Percentiles rank a stretch among this genome's conserved stretches.
Conservation (phyloP, 2,888 invertebrate genomes). For the Cenopis cana region DNA sequence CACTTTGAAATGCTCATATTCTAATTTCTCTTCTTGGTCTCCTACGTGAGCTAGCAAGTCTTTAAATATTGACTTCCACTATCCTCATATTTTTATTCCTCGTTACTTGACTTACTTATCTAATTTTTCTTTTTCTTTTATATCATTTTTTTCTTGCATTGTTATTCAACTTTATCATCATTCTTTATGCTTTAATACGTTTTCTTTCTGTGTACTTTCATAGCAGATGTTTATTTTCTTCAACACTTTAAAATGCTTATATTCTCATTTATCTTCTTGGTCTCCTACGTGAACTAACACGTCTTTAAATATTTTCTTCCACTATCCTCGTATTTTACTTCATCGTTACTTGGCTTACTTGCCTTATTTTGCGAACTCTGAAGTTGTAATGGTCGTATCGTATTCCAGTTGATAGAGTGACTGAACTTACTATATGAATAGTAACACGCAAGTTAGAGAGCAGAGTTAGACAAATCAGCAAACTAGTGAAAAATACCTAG, state of each 20-base stretch:
- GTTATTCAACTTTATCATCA: background rate
- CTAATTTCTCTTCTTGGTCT: too few species aligned
- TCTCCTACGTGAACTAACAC: background rate
- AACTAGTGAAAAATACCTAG: too few species aligned
- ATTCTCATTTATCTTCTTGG: background rate
- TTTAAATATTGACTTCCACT: too few species aligned
- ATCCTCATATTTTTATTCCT: too few species aligned
- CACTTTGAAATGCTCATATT: too few species aligned
- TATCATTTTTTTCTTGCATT: background rate
- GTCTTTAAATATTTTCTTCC: background rate
- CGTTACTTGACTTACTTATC: background rate
- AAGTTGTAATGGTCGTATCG: background rate
- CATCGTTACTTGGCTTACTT: background rate
- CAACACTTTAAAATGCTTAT: background rate
- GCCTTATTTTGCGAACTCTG: background rate
- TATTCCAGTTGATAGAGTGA: background rate
- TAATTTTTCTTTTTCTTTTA: too few species aligned
- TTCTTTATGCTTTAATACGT: background rate
- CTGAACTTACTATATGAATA: background rate
- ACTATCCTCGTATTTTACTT: background rate
- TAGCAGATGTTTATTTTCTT: background rate
- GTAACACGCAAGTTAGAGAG: too few species aligned
- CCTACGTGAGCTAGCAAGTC: too few species aligned
- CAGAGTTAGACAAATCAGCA: too few species aligned
- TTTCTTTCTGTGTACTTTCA: background rate